Evolutionary conservation across 2,888 invertebrate genomes (phyloP), one percentile per base, ranked within the genome.

Genomic region (Balanococcus diminutus): DNA sequence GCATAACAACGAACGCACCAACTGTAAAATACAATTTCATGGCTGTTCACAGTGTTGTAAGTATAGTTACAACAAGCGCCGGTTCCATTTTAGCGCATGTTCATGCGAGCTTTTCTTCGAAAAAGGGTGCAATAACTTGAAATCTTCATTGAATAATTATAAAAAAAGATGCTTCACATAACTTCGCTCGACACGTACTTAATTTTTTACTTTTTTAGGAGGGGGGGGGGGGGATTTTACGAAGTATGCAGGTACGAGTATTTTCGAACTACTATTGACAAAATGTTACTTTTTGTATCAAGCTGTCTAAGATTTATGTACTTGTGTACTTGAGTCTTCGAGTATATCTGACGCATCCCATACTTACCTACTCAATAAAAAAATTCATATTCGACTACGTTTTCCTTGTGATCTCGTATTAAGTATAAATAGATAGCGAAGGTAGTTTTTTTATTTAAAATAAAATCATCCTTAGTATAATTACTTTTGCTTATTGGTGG

Each of bases 81-180:
- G 61, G 61, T 83, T 83, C 83, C 36, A 56, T 83, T 83, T 83
- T 36, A 22, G 83, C 83, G 83, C 83, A 83, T 83, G 83, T 79
- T 32, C 16, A 8, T 79, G 36, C 8, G 19, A 79, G 19, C 22
- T 79, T 79, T 36, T 36, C 19, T 67, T 28, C n/a, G 22, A 67
- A 36, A 79, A 79, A 79, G 75, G 75, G 75, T 79, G 36, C 36
- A 79, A 36, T 79, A 79, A 79, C 36, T 79, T 36, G 22, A 16
- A 79, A 79, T 79, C 36, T 31, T 36, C 19, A 8, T 36, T 36
- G 75, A 79, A 79, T 36, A 79, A 79, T 79, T 79, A 79, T 31
- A 67, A 72, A 22, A 61, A 61, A 28, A 31, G 75, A 75, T 75
- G 75, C 32, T 79, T 79, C 75, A 79, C 75, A 32, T 79, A 79